These are phyloP conservation scores for Eudyptes chrysolophus DNA, from an alignment of 2,113 vertebrate genomes.

Conservation along the genomic window DNA sequence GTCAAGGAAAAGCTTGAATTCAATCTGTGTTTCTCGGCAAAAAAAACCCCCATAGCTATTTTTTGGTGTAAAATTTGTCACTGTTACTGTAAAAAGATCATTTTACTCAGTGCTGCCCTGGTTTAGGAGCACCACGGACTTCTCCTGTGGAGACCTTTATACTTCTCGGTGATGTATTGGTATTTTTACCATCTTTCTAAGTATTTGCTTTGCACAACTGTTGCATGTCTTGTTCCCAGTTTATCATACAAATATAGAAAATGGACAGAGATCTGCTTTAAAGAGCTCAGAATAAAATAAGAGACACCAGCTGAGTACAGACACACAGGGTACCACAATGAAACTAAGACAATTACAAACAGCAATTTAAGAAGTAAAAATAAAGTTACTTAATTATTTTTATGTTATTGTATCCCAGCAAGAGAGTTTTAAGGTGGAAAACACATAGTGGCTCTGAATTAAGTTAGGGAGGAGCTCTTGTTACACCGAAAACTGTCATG, in stretches of 20 bases:
- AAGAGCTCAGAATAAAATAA: not conserved
- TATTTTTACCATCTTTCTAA: not conserved
- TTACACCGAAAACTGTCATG: not conserved
- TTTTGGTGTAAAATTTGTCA: not conserved
- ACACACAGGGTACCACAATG: not conserved
- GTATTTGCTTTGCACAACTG: not conserved
- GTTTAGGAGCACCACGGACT: not conserved
- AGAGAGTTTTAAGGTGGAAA: not conserved
- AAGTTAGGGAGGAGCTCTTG: not conserved
- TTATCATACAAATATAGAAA: not conserved
- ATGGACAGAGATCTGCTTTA: not conserved
- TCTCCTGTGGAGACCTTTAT: not conserved
- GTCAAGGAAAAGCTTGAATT: not conserved
- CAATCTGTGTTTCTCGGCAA: not conserved
- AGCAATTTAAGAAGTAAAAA: not conserved
- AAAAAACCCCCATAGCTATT: not conserved
- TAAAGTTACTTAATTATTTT: not conserved
- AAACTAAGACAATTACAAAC: not conserved
- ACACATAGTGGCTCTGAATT: not conserved
- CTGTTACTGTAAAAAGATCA: not conserved
- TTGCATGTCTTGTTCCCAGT: not conserved
- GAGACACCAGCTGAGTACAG: not conserved
- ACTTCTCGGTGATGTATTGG: not conserved
- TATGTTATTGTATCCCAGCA: not conserved
- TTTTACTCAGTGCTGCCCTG: not conserved